These are phyloP conservation scores for Thamnophis elegans DNA, from an alignment of 2,797 vertebrate genomes.

Conservation along the genomic window DNA sequence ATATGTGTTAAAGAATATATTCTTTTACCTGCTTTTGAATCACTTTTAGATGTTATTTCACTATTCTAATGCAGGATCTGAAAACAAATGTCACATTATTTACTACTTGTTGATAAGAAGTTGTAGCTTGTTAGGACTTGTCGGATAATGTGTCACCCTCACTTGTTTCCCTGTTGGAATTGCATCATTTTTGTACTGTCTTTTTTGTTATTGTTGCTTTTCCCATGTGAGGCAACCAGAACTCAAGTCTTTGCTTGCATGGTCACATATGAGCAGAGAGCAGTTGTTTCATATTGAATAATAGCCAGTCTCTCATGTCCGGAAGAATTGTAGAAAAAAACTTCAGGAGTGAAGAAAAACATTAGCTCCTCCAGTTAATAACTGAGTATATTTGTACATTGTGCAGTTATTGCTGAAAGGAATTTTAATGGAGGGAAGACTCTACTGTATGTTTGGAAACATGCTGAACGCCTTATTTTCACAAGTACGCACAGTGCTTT, in stretches of 20 bases:
- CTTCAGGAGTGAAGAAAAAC: not conserved
- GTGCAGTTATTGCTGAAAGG: not conserved
- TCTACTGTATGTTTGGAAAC: not conserved
- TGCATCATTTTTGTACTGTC: not conserved
- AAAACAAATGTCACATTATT: not conserved
- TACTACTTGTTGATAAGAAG: slow-evolving; percentile 14
- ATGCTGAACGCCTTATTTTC: not conserved
- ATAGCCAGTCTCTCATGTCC: not conserved
- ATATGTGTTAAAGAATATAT: not conserved
- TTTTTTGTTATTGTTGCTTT: not conserved
- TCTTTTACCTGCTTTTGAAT: not conserved
- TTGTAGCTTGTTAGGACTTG: slow-evolving; percentile 6
- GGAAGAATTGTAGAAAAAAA: not conserved
- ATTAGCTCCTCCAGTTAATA: not conserved
- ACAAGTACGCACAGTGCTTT: not conserved
- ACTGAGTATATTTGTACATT: not conserved
- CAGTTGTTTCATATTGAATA: not conserved
- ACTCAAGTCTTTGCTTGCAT: not conserved
- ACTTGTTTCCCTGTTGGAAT: not conserved
- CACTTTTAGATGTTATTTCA: not conserved
- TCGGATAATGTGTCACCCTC: not conserved
- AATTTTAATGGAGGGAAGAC: not conserved
- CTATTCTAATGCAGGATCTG: not conserved
- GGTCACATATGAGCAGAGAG: not conserved
- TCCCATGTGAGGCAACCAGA: not conserved